Base-by-base conservation (phyloP, 2,888 invertebrate genomes). In the Lycaena phlaeas region DNA sequence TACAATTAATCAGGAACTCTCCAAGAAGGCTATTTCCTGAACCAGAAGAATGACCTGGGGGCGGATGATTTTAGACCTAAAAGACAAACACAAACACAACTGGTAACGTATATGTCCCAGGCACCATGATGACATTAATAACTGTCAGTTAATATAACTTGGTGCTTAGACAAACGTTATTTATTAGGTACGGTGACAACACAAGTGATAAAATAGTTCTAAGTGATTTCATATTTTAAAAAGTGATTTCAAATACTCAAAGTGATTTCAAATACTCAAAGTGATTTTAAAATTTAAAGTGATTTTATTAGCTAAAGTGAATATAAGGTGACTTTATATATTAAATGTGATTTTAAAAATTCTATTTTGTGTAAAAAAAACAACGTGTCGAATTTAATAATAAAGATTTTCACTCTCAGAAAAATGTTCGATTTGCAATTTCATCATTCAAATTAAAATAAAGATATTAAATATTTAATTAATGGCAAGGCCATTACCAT, bases 11-110 rank as follows among this genome's bases (percentile, higher is more conserved):
- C 79, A 76, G 79, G 78, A 78, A 69, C 73, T 65, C 72, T 69
- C 63, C 76, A 63, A 56, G 67, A 68, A 64, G 69, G 70, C 66
- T 84, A 84, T 74, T 84, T 79, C 77, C 82, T 84, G 84, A 82
- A 84, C 84, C 84, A 84, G 84, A 84, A 84, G 82, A 84, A 84
- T 64, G 84, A 84, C 71, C 84, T 74, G 70, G 84, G 84, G 66
- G 77, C 84, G 71, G 84, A 77, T 84, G 84, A 78, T 81, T 84
- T 84, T 75, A 82, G 61, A 84, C 84, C 84, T 84, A 84, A 79
- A 84, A 79, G 73, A 67, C 57, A 64, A 77, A 74, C 61, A 77
- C 72, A 77, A 66, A 76, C 72, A 77, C 69, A 77, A 62, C 70
- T 73, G 56, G 68, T 68, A 59, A 69, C 56, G 70, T 70, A 68